These are phyloP conservation scores for Synanthedon myopaeformis DNA, from an alignment of 2,888 invertebrate genomes.

Conservation along the genomic window DNA sequence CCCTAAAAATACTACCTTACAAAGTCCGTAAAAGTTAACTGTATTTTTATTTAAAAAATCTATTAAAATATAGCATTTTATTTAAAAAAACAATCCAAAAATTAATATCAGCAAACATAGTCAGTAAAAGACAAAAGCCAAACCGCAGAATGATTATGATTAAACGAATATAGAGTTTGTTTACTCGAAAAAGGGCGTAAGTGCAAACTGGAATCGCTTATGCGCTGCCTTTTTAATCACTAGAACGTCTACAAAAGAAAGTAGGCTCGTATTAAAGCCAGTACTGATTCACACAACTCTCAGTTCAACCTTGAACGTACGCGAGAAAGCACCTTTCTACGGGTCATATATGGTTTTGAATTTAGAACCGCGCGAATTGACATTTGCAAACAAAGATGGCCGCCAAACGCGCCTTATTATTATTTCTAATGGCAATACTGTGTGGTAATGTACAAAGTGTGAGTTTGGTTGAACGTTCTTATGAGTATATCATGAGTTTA, in stretches of 20 bases:
- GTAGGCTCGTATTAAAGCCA: not conserved
- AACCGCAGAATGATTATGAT: not conserved
- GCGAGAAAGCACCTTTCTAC: not conserved
- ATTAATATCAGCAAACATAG: too few relatives aligned
- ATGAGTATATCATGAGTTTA: slow-evolving; percentile 49
- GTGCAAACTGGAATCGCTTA: not conserved
- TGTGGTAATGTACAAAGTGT: slow-evolving; percentile 37
- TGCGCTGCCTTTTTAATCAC: not conserved
- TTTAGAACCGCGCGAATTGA: not conserved
- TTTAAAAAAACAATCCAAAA: too few relatives aligned
- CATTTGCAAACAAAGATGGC: not conserved
- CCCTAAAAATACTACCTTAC: too few relatives aligned
- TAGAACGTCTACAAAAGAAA: not conserved
- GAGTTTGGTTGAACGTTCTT: slow-evolving; percentile 42
- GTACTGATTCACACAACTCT: not conserved
- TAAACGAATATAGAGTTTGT: not conserved
- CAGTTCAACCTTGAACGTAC: not conserved
- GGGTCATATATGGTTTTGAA: not conserved
- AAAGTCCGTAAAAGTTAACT: too few relatives aligned
- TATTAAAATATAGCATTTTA: too few relatives aligned
- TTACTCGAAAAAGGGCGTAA: not conserved
- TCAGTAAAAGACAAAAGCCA: too few relatives aligned
- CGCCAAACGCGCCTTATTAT: not conserved
- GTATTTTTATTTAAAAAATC: too few relatives aligned
- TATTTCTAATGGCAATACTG: slow-evolving; percentile 9